Conservation (phyloP, 92 coral and sea anemone species). For the Montipora capitata region DNA sequence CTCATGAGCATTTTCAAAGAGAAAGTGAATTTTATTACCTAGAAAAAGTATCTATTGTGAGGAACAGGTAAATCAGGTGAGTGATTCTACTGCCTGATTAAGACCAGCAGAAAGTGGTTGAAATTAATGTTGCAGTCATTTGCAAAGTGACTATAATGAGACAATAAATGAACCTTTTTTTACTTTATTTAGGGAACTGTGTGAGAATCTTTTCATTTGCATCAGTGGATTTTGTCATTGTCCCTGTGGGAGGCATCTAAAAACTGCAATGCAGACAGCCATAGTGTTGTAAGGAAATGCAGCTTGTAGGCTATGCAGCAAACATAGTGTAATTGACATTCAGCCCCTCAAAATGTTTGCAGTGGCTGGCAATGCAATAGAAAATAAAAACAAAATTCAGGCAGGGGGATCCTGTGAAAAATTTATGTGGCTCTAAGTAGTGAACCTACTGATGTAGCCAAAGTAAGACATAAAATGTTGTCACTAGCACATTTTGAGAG, state of each 20-base stretch:
- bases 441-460: background rate
- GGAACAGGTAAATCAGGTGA: background rate
- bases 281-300: background rate
- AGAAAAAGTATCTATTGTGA: background rate
- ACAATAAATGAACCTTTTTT: background rate
- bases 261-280: constrained; percentile 12
- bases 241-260: constrained; percentile 10
- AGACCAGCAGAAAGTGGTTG: background rate
- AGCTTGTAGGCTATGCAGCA: constrained; percentile 8
- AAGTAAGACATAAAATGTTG: background rate
- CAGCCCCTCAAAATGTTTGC: constrained; percentile 12
- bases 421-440: too few species aligned
- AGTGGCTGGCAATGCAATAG: background rate
- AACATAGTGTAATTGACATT: constrained; percentile 8
- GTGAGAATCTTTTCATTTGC: too few species aligned
- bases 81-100: background rate
- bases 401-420: background rate
- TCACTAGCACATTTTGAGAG: background rate
- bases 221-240: background rate
- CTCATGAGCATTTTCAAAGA: background rate
- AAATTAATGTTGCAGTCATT: background rate
- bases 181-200: background rate
- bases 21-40: background rate
- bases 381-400: constrained; percentile 4
- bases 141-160: background rate